phyloP scores from a whole-genome alignment of 2,888 invertebrate genomes.

The Nephrotoma guestfalica region DNA sequence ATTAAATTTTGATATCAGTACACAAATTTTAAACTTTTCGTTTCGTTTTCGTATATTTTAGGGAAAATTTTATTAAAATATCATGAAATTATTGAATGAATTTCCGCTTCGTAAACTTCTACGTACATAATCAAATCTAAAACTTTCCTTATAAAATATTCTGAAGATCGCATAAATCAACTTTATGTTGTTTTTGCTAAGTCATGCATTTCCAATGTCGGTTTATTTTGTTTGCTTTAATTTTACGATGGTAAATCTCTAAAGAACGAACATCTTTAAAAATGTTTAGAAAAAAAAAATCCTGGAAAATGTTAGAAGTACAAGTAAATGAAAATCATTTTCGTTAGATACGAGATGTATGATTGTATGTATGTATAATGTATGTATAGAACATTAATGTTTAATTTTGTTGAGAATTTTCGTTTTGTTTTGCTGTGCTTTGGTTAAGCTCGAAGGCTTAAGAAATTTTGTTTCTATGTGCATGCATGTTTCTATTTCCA shows the following conservation, averaged over 20 bases:
- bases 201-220: neutral
- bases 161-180: neutral
- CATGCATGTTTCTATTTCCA: neutral
- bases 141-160: neutral
- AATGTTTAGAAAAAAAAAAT: neutral
- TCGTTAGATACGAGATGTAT: neutral
- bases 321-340: neutral
- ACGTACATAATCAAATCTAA: neutral
- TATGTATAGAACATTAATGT: neutral
- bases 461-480: neutral
- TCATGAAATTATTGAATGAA: neutral
- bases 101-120: neutral
- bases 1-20: neutral
- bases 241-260: neutral
- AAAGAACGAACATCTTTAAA: neutral
- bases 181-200: neutral
- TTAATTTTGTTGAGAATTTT: neutral
- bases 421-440: neutral
- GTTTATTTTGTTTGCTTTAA: neutral
- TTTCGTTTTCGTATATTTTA: too few relatives aligned
- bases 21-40: neutral
- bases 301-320: neutral
- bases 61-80: neutral
- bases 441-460: neutral
- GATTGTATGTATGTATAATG: neutral